Percentiles rank a stretch among this genome's conserved stretches.
Evolutionary conservation across 2,797 vertebrate species (phyloP).

Genomic region (Choloepus didactylus): DNA sequence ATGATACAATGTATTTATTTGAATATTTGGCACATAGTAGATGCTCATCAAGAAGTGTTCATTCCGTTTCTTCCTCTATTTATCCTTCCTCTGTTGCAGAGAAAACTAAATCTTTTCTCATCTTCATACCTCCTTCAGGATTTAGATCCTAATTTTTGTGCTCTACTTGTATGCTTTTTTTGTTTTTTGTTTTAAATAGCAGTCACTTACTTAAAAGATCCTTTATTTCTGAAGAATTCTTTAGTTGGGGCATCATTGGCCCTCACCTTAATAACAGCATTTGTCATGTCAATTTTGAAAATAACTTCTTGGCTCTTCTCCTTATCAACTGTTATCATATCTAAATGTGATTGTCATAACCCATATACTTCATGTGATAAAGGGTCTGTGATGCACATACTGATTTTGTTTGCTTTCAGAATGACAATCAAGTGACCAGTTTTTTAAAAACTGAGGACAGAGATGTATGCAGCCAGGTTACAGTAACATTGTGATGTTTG

Average conservation of each 20-base stretch:
- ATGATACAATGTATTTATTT: neutral
- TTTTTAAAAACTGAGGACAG: slow-evolving; percentile 45
- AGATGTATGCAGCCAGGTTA: neutral
- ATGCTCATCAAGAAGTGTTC: neutral
- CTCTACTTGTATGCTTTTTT: neutral
- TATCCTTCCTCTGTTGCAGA: neutral
- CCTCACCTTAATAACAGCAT: neutral
- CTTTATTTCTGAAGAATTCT: slow-evolving; percentile 67
- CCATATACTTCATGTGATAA: neutral
- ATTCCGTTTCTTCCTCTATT: neutral
- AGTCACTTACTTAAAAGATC: slow-evolving; percentile 20
- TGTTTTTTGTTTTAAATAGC: neutral
- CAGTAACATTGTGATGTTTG: slow-evolving; percentile 27
- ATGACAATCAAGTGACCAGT: neutral
- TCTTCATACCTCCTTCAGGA: slow-evolving; percentile 27
- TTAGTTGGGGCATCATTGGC: neutral
- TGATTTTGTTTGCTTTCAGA: slow-evolving; percentile 64
- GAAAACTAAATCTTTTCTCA: neutral
- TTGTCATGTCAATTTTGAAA: slow-evolving; percentile 47
- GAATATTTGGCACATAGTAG: neutral
- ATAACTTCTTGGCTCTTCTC: slow-evolving; percentile 15
- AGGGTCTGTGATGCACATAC: slow-evolving; percentile 11
- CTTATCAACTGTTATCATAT: slow-evolving; percentile 1
- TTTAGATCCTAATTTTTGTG: slow-evolving; percentile 45
- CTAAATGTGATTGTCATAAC: neutral